These are phyloP conservation scores for Kryptopterus vitreolus DNA, from an alignment of 2,797 vertebrate species.

Conservation along the genomic window DNA sequence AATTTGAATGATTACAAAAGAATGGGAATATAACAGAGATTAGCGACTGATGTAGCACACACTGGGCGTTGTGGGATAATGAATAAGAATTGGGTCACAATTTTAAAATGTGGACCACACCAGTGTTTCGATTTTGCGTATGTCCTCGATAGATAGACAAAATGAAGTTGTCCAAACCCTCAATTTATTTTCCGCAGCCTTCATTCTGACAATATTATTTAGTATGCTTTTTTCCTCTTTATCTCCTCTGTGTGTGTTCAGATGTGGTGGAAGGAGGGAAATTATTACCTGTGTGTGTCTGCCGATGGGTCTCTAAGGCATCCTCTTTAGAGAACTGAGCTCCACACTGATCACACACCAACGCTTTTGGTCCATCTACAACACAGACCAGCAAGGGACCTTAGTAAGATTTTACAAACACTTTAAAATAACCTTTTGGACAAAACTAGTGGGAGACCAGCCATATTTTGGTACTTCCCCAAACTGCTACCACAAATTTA, in stretches of 20 bases:
- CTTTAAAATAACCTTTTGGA: neutral
- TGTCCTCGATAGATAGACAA: constrained; percentile 36
- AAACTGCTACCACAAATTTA: no score
- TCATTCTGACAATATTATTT: constrained; percentile 8
- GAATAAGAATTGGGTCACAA: neutral
- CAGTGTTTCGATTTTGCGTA: neutral
- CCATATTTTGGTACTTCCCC: no score
- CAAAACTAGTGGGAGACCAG: no score
- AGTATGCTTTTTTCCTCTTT: constrained; percentile 60
- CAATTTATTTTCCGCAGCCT: constrained; percentile 48
- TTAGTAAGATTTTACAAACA: neutral
- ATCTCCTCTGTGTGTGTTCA: neutral
- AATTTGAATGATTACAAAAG: neutral
- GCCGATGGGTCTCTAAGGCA: constrained; percentile 90
- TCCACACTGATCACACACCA: constrained; percentile 96
- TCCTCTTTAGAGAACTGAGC: constrained; percentile 96
- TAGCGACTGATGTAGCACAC: neutral
- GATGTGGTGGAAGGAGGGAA: neutral
- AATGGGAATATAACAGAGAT: neutral
- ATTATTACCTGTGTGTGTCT: constrained; percentile 90
- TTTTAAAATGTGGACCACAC: neutral
- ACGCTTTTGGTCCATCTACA: constrained; percentile 89
- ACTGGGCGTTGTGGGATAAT: neutral
- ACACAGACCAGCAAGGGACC: constrained; percentile 17
- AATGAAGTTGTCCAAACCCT: constrained; percentile 34